These are phyloP conservation scores for Orthosia gothica DNA, from an alignment of 2,888 invertebrate species.

Conservation along the genomic window DNA sequence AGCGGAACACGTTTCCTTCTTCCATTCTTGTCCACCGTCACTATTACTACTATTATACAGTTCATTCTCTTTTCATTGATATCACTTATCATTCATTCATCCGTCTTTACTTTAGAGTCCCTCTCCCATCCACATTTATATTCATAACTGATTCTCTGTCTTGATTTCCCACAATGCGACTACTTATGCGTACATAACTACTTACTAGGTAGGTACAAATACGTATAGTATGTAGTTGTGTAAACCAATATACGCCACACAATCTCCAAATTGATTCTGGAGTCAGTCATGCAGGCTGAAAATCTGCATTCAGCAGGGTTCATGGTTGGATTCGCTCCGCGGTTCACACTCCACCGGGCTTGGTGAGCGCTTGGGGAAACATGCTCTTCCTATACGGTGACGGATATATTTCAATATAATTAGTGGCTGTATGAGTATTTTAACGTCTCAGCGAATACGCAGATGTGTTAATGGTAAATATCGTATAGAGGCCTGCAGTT, in stretches of 20 bases:
- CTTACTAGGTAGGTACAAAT: too few relatives aligned
- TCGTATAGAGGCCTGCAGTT: neutral
- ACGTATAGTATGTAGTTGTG: neutral
- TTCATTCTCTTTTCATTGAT: too few relatives aligned
- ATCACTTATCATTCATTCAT: too few relatives aligned
- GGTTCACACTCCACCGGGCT: constrained; percentile 4
- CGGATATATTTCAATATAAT: constrained; percentile 24
- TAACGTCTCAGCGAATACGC: constrained; percentile 8
- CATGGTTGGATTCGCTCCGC: constrained; percentile 30
- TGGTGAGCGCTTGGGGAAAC: neutral
- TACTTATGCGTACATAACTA: too few relatives aligned
- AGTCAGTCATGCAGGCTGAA: constrained; percentile 33
- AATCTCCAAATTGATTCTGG: constrained; percentile 39
- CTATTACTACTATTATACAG: too few relatives aligned
- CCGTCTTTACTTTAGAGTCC: too few relatives aligned
- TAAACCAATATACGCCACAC: constrained; percentile 1
- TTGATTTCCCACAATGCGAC: too few relatives aligned
- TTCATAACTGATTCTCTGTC: too few relatives aligned
- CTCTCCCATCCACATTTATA: too few relatives aligned
- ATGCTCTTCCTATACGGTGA: constrained; percentile 25
- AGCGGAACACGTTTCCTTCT: too few relatives aligned
- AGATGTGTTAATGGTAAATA: neutral
- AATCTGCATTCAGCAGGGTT: constrained; percentile 30
- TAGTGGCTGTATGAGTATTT: constrained; percentile 20
- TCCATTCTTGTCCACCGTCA: too few relatives aligned